A percentile compares a stretch with the other conserved stretches of the same genome.
phyloP scores from a whole-genome alignment of 92 coral and sea anemone genomes.

The Heliopora coerulea region DNA sequence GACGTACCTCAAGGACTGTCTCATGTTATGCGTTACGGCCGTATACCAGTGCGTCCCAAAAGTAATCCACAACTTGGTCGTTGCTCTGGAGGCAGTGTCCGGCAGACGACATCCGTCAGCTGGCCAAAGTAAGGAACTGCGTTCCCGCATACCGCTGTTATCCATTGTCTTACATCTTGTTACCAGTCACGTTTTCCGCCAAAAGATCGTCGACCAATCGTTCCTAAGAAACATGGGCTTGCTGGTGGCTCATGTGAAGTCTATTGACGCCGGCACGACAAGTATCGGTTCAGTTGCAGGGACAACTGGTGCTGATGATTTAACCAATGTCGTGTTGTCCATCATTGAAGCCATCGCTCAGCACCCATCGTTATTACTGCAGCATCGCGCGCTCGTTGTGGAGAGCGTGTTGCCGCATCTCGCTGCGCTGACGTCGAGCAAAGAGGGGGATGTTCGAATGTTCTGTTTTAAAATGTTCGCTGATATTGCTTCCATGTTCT shows the following conservation, averaged over 20 bases:
- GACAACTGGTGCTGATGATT: slow-evolving; percentile 74
- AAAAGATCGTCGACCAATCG: slow-evolving; percentile 55
- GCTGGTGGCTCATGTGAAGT: slow-evolving; percentile 69
- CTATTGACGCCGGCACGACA: slow-evolving; percentile 84
- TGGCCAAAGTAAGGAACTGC: slow-evolving; percentile 82
- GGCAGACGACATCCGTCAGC: slow-evolving; percentile 99
- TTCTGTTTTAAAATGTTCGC: slow-evolving; percentile 92
- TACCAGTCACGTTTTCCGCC: slow-evolving; percentile 85
- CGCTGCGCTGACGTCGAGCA: slow-evolving; percentile 76
- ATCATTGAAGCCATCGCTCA: slow-evolving; percentile 92
- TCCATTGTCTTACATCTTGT: slow-evolving; percentile 87
- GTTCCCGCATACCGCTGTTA: slow-evolving; percentile 75
- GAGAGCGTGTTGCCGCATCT: slow-evolving; percentile 77
- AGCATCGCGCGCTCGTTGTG: slow-evolving; percentile 65
- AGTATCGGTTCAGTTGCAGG: slow-evolving; percentile 93
- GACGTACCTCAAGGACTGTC: slow-evolving; percentile 76
- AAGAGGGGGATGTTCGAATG: slow-evolving; percentile 84
- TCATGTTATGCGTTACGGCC: slow-evolving; percentile 66
- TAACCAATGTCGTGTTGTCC: slow-evolving; percentile 80
- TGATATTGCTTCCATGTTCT: slow-evolving; percentile 86
- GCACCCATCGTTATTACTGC: slow-evolving; percentile 84
- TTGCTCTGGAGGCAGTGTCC: slow-evolving; percentile 76
- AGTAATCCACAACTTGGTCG: slow-evolving; percentile 64
- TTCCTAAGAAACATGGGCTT: slow-evolving; percentile 67
- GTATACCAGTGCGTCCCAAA: slow-evolving; percentile 64